A percentile compares a stretch with the other conserved stretches of the same genome.
phyloP scores from a whole-genome alignment of 2,113 vertebrate genomes.

The Tretioscincus oriximinensis region DNA sequence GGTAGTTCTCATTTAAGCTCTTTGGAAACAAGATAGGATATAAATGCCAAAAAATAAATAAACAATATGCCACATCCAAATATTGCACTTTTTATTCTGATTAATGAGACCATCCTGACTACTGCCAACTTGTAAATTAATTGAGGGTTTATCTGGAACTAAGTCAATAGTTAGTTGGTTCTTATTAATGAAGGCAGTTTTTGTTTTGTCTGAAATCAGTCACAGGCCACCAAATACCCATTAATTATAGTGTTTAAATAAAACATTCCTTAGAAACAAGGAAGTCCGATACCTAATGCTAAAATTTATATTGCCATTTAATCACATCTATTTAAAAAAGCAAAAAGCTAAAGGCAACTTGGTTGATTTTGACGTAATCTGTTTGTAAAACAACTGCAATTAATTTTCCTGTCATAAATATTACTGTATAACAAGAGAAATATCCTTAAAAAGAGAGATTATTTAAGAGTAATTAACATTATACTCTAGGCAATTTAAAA shows the following conservation, averaged over 20 bases:
- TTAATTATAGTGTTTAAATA: neutral
- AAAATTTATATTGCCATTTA: conserved; percentile 13
- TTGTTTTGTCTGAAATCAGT: conserved; percentile 8
- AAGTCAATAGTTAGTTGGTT: neutral
- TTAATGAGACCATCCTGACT: neutral
- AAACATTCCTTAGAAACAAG: conserved; percentile 14
- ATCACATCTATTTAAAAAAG: conserved; percentile 15
- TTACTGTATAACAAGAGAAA: conserved; percentile 21
- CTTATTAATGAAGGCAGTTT: neutral
- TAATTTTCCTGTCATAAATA: conserved; percentile 22
- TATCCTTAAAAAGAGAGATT: neutral
- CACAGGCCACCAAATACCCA: neutral
- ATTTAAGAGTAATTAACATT: neutral
- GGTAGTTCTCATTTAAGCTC: no score
- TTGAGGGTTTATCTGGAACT: neutral
- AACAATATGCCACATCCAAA: neutral
- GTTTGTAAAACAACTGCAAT: conserved; percentile 6
- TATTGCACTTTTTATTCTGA: conserved; percentile 6
- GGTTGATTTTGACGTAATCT: conserved; percentile 43
- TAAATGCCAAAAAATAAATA: no score
- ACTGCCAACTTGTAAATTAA: neutral
- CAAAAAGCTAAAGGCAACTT: conserved; percentile 34
- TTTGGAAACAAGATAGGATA: no score
- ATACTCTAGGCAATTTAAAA: neutral
- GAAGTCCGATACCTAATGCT: conserved; percentile 15